A percentile compares a stretch with the other conserved stretches of the same genome.
phyloP scores from a whole-genome alignment of 1,140 invertebrate species.

The Conus ventricosus region DNA sequence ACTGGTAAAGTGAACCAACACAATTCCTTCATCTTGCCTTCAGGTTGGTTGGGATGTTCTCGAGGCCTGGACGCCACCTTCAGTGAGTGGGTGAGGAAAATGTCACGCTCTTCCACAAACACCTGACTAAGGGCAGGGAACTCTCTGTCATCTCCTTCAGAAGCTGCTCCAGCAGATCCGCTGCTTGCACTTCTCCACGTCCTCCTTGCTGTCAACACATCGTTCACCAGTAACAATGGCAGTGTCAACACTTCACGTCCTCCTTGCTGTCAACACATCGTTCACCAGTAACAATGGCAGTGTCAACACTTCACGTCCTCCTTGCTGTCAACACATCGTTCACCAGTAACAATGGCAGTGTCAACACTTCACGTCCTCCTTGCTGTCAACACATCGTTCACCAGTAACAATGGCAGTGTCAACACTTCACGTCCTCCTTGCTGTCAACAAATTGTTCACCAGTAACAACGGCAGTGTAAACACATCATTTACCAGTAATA shows the following conservation, averaged over 20 bases:
- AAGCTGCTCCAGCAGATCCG: constrained; percentile 93
- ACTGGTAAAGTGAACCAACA: too few species aligned
- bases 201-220: constrained; percentile 83
- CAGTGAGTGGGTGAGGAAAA: constrained; percentile 91
- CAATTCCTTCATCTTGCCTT: constrained; percentile 47
- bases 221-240: background rate
- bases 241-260: background rate
- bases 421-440: too few species aligned
- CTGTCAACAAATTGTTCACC: too few species aligned
- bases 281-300: background rate
- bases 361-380: too few species aligned
- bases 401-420: too few species aligned
- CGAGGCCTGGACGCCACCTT: constrained; percentile 82
- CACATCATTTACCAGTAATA: too few species aligned
- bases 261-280: background rate
- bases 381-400: too few species aligned
- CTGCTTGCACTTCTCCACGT: constrained; percentile 94
- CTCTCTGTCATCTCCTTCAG: constrained; percentile 92
- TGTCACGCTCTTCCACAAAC: constrained; percentile 94
- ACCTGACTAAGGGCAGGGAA: constrained; percentile 93
- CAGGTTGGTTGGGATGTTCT: constrained; percentile 52
- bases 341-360: too few species aligned
- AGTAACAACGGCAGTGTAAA: too few species aligned
- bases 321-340: too few species aligned
- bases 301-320: too few species aligned